These are phyloP conservation scores for Cydia strobilella DNA, from an alignment of 1,140 invertebrate species.

Conservation along the genomic window DNA sequence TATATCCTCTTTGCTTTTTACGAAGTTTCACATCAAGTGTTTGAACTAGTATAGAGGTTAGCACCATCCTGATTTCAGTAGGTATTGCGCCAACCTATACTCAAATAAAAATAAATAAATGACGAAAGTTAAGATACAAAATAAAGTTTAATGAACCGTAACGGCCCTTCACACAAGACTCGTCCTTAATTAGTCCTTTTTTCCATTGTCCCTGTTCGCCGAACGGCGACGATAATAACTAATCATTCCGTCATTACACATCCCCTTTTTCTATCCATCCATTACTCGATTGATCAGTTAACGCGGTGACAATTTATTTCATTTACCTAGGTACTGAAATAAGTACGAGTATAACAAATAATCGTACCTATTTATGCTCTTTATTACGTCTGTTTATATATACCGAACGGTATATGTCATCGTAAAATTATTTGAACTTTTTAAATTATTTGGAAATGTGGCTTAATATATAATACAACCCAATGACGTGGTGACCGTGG, in stretches of 20 bases:
- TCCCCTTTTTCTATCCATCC: constrained; percentile 42
- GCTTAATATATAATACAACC: constrained; percentile 3
- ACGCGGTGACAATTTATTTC: constrained; percentile 33
- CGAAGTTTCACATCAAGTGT: no score
- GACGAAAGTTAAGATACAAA: constrained; percentile 29
- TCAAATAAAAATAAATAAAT: not conserved
- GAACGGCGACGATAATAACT: no score
- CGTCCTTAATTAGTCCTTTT: constrained; percentile 56
- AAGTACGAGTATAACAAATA: not conserved
- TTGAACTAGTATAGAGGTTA: no score
- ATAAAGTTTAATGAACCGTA: constrained; percentile 53
- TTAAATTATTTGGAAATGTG: no score
- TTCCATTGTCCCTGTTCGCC: constrained; percentile 28
- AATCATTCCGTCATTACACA: constrained; percentile 22
- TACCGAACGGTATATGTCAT: no score
- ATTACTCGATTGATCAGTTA: constrained; percentile 45
- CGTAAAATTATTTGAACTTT: no score
- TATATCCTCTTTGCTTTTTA: no score
- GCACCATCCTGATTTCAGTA: no score
- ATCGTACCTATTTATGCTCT: not conserved
- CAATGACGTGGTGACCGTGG: not conserved
- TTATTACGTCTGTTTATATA: not conserved
- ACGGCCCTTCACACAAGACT: constrained; percentile 44
- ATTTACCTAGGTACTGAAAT: not conserved
- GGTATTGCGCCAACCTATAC: no score